A percentile compares a stretch with the other conserved stretches of the same genome.
phyloP scores from a whole-genome alignment of 2,113 vertebrate genomes.

The Genyomyrus donnyi region DNA sequence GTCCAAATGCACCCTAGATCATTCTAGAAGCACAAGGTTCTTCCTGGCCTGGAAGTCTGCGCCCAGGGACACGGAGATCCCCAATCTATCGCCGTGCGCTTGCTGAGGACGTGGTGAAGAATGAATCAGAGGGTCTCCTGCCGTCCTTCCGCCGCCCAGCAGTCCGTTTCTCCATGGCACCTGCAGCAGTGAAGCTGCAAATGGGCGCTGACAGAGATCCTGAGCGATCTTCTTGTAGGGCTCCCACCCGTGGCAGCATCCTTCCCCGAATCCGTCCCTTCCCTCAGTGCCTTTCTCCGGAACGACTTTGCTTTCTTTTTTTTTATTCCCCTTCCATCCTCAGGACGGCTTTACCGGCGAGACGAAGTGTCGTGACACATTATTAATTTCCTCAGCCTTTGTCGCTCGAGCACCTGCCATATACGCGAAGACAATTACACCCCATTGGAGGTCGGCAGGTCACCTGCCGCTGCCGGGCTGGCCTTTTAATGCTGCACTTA shows the following conservation, averaged over 20 bases:
- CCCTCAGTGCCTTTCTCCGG: background rate
- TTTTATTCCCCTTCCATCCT: background rate
- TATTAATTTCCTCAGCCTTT: constrained; percentile 13
- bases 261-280: background rate
- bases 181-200: background rate
- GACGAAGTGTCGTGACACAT: background rate
- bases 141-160: background rate
- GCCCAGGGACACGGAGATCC: background rate
- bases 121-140: constrained; percentile 5
- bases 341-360: background rate
- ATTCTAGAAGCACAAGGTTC: background rate
- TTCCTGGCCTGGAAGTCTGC: background rate
- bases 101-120: background rate
- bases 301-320: background rate
- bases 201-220: background rate
- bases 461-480: background rate
- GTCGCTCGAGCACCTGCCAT: constrained; percentile 10
- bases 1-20: background rate
- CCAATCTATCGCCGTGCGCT: background rate
- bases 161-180: background rate
- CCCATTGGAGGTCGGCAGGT: background rate
- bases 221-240: background rate
- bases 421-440: constrained; percentile 6
- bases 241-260: background rate
- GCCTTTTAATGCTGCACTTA: background rate